Conservation (phyloP, 2,888 invertebrate genomes). For the Synergus gifuensis region DNA sequence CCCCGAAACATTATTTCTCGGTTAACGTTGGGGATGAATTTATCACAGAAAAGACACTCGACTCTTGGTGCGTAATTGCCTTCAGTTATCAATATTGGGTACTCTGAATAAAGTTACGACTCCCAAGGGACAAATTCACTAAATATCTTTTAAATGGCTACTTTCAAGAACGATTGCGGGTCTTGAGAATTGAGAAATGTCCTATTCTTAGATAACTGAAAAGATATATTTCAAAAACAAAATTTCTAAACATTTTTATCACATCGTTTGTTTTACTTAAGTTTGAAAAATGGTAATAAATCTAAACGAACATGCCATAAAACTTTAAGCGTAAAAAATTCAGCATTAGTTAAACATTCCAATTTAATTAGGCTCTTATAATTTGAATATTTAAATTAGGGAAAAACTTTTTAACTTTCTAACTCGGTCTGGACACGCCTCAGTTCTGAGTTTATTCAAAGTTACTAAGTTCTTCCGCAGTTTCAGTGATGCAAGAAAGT, state of each 20-base stretch:
- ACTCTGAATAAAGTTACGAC: constrained; percentile 26
- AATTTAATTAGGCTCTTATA: background rate
- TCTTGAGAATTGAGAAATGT: background rate
- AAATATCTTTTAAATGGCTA: background rate
- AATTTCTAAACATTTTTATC: background rate
- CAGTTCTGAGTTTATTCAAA: constrained; percentile 24
- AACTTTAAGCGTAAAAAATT: background rate
- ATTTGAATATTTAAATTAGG: constrained; percentile 34
- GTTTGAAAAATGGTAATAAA: background rate
- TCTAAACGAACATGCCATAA: background rate
- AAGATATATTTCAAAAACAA: background rate
- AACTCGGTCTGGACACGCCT: background rate
- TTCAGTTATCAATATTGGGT: constrained; percentile 31
- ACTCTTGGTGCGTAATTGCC: constrained; percentile 20
- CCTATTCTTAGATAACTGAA: background rate
- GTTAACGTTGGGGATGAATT: constrained; percentile 19
- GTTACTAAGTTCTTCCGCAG: constrained; percentile 15
- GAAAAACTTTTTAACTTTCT: constrained; percentile 13
- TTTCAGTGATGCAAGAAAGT: constrained; percentile 3
- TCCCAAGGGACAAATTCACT: constrained; percentile 3
- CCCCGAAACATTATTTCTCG: constrained; percentile 18
- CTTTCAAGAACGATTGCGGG: background rate
- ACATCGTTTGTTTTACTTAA: background rate
- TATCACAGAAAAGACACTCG: constrained; percentile 17
- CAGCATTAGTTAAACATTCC: background rate